Evolutionary conservation across 1,140 invertebrate genomes (phyloP), one percentile per base, ranked within the genome.

Genomic region (Arctopsyche grandis): DNA sequence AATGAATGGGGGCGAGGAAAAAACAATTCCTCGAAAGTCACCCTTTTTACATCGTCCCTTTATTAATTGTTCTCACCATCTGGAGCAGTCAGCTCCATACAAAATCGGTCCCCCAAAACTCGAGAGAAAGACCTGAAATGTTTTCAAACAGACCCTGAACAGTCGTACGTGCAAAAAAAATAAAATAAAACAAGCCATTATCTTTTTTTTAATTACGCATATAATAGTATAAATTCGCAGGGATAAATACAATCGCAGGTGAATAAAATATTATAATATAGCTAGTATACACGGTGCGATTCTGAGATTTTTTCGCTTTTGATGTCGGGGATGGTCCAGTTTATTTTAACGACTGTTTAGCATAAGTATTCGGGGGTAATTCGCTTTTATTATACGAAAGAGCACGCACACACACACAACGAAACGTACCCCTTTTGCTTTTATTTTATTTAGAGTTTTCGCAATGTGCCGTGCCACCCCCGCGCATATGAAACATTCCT

Each of bases 1-100:
- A 16, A 63, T 63, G 58, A 63, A 63, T 22, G 58, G 4, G 19
- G 19, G 10, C 52, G 16, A 58, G n/a, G n/a, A n/a, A 52, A 26
- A 66, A 66, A 66, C 22, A 66, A 66, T 66, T 66, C 63, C 63
- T 66, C 24, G 24, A 26, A 66, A 66, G 63, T 26, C 63, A 66
- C 63, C 63, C 63, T 66, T 66, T 52, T 66, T 66, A 66, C 63
- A 66, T 66, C 63, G 21, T 66, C 63, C 63, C 63, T 66, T 66
- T 66, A 66, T 66, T 66, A 66, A 66, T 66, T 66, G 63, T 66
- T 66, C 63, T 66, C 63, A 29, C 63, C 63, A 66, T 66, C 63
- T 66, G 63, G 63, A 66, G 63, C 63, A 66, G 63, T 66, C 63
- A 66, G 63, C 63, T 66, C 24, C 63, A 22, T 26, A 22, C 14